Conservation (phyloP, 2,113 vertebrate genomes). For the Tympanuchus pallidicinctus region DNA sequence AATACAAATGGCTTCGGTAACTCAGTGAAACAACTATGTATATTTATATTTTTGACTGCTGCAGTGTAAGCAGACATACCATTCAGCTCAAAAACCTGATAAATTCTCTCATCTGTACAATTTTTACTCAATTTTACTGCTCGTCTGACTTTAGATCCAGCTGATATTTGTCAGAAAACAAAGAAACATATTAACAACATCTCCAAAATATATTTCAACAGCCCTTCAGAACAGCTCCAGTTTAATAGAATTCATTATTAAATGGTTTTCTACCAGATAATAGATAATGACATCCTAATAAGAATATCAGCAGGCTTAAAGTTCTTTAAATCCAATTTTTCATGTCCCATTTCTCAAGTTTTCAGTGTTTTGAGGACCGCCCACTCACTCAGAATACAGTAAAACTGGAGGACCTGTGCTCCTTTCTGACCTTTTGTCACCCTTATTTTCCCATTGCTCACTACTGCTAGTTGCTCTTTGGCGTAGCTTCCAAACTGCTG, state of each 20-base stretch:
- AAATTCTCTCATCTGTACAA: constrained; percentile 2
- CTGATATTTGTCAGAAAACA: constrained; percentile 25
- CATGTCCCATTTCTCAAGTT: neutral
- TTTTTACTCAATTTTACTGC: neutral
- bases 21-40: neutral
- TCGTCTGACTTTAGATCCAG: neutral
- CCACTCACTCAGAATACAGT: neutral
- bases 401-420: neutral
- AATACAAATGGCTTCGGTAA: neutral
- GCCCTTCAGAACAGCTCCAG: neutral
- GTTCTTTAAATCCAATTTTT: neutral
- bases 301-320: neutral
- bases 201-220: constrained; percentile 12
- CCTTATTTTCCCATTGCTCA: neutral
- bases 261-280: neutral
- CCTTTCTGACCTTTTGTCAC: neutral
- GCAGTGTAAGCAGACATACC: neutral
- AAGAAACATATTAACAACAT: neutral
- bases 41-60: constrained; percentile 16
- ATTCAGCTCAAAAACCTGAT: constrained; percentile 11
- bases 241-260: constrained; percentile 31
- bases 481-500: neutral
- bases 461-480: neutral
- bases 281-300: neutral
- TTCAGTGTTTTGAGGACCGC: neutral